These are phyloP conservation scores for Lepidotrigona ventralis DNA, from an alignment of 1,140 invertebrate genomes.

Conservation along the genomic window DNA sequence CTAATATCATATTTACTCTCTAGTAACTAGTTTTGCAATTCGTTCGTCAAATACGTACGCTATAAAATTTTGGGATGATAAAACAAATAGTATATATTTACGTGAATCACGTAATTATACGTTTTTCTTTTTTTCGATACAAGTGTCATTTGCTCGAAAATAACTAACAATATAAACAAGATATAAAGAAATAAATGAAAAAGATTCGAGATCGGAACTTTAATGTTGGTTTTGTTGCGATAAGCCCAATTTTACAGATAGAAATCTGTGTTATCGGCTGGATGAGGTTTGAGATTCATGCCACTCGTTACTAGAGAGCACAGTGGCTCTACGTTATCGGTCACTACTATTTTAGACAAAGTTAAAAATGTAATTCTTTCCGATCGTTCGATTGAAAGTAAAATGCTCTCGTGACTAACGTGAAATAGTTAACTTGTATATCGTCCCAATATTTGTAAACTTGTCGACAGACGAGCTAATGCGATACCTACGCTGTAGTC, in stretches of 20 bases:
- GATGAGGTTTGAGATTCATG: conserved; percentile 21
- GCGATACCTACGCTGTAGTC: neutral
- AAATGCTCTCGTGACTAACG: neutral
- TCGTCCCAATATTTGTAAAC: neutral
- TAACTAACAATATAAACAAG: neutral
- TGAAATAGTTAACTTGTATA: neutral
- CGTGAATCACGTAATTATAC: too few species aligned
- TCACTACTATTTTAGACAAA: neutral
- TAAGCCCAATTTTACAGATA: neutral
- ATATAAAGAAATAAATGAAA: neutral
- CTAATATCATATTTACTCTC: too few species aligned
- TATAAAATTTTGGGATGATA: neutral
- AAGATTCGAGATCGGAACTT: too few species aligned
- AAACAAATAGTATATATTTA: neutral
- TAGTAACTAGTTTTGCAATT: too few species aligned
- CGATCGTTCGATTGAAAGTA: neutral
- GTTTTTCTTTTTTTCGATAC: too few species aligned
- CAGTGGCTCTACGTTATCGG: conserved; percentile 21
- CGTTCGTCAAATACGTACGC: neutral
- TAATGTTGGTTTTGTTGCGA: neutral
- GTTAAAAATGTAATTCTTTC: neutral
- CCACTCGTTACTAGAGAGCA: conserved; percentile 46
- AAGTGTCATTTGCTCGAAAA: neutral
- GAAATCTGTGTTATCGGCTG: conserved; percentile 50
- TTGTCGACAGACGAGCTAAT: neutral